Percentiles rank a stretch among this genome's conserved stretches.
phyloP scores from a whole-genome alignment of 2,888 invertebrate species.

The Sarcophaga subvicina region DNA sequence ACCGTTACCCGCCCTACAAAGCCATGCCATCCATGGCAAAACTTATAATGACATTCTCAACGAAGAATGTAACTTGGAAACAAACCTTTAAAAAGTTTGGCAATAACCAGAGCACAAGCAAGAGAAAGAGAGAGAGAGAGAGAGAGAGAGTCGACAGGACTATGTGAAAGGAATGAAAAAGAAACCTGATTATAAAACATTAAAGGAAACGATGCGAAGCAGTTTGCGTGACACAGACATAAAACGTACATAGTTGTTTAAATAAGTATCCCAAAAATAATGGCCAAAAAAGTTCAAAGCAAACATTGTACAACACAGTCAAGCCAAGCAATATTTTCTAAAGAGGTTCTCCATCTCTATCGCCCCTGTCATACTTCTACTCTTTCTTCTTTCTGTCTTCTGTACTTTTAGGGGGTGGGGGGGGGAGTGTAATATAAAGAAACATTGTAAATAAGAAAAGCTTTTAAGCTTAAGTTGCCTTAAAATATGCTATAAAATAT shows the following conservation, averaged over 20 bases:
- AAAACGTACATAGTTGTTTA: not conserved
- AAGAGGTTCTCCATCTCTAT: not conserved
- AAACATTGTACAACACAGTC: not conserved
- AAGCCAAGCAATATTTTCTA: not conserved
- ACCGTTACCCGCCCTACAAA: not conserved
- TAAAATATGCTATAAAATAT: conserved; percentile 11
- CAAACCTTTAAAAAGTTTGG: conserved; percentile 5
- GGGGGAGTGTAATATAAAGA: not conserved
- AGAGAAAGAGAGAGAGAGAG: not conserved
- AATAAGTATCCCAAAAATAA: conserved; percentile 16
- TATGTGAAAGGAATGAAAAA: not conserved
- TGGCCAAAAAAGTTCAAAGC: conserved; percentile 14
- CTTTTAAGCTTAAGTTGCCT: conserved; percentile 26
- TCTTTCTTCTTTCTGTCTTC: not conserved
- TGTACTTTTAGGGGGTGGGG: not conserved
- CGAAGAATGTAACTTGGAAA: not conserved
- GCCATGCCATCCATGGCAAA: not conserved
- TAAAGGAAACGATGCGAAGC: no score
- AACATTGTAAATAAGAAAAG: conserved; percentile 41
- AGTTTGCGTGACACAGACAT: not conserved
- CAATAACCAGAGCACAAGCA: not conserved
- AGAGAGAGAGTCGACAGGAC: not conserved
- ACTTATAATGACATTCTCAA: not conserved
- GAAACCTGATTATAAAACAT: conserved; percentile 4
- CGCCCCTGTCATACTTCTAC: no score